These are phyloP conservation scores for Chironomus tentans DNA, from an alignment of 2,888 invertebrate genomes.

Conservation along the genomic window DNA sequence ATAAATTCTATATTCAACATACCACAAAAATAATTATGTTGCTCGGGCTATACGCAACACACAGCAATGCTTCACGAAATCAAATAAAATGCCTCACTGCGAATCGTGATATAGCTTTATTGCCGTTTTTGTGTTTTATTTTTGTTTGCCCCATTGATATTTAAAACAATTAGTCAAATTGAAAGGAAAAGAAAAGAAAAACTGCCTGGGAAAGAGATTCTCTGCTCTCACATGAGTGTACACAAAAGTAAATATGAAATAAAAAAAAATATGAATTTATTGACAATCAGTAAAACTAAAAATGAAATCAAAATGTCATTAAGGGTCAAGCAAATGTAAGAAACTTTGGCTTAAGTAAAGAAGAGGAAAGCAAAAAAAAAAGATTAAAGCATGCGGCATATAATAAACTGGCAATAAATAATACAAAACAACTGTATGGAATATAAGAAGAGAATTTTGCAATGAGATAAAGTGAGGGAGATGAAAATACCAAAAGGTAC, in stretches of 20 bases:
- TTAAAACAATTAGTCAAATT: constrained; percentile 9
- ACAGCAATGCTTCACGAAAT: no score
- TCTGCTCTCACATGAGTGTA: no score
- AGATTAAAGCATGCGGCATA: constrained; percentile 6
- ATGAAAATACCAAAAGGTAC: background rate
- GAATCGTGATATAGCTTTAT: no score
- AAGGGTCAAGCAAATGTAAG: background rate
- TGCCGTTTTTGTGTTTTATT: no score
- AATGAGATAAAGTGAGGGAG: no score
- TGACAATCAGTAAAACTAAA: background rate
- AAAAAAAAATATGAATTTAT: background rate
- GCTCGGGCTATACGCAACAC: no score
- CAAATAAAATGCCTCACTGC: no score
- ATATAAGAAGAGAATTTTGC: background rate
- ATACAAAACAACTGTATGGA: background rate
- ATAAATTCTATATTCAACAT: no score
- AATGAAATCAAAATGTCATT: constrained; percentile 17
- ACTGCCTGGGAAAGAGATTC: background rate
- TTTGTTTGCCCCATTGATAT: background rate
- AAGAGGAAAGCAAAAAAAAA: background rate
- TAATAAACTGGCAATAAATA: constrained; percentile 12
- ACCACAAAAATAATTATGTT: no score
- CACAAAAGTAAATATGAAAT: background rate
- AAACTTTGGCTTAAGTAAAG: background rate
- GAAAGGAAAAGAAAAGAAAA: no score